A percentile compares a stretch with the other conserved stretches of the same genome.
Evolutionary conservation across 1,140 invertebrate genomes (phyloP).

Genomic region (Bradysia coprophila): DNA sequence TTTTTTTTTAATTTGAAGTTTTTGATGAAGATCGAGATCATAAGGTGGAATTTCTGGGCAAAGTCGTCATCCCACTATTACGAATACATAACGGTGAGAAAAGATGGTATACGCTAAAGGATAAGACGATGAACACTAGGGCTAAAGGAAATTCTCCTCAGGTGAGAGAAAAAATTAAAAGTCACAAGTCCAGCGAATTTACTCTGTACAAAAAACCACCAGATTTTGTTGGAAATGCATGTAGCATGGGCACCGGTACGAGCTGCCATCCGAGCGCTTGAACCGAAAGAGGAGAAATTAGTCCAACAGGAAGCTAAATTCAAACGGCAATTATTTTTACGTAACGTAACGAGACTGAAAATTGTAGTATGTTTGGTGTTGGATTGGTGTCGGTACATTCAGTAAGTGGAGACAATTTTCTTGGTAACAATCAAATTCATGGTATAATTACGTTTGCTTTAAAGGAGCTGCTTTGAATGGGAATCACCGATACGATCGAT

Average conservation of each 20-base stretch:
- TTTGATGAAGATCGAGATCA: constrained; percentile 97
- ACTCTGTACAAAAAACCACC: background rate
- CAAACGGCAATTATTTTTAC: constrained; percentile 82
- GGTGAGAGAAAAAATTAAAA: constrained; percentile 29
- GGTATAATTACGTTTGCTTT: constrained; percentile 15
- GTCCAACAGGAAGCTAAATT: constrained; percentile 91
- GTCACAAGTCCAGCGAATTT: background rate
- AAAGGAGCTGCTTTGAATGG: constrained; percentile 92
- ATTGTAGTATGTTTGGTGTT: constrained; percentile 75
- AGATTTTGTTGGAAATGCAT: constrained; percentile 63
- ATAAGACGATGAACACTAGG: constrained; percentile 74
- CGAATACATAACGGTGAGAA: constrained; percentile 81
- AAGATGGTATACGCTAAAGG: constrained; percentile 91
- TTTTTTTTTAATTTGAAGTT: too few relatives aligned
- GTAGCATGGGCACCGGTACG: constrained; percentile 83
- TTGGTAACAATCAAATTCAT: too few relatives aligned
- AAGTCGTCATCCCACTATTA: constrained; percentile 74
- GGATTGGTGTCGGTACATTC: constrained; percentile 77
- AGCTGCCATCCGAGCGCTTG: constrained; percentile 73
- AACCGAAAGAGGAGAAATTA: constrained; percentile 90
- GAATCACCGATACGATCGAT: constrained; percentile 79
- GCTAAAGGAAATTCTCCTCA: constrained; percentile 83
- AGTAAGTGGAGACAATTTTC: constrained; percentile 40
- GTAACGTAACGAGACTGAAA: constrained; percentile 86
- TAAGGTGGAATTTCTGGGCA: constrained; percentile 94